Evolutionary conservation across 1,140 invertebrate species (phyloP), one percentile per base, ranked within the genome.

Genomic region (Laupala kohalensis): DNA sequence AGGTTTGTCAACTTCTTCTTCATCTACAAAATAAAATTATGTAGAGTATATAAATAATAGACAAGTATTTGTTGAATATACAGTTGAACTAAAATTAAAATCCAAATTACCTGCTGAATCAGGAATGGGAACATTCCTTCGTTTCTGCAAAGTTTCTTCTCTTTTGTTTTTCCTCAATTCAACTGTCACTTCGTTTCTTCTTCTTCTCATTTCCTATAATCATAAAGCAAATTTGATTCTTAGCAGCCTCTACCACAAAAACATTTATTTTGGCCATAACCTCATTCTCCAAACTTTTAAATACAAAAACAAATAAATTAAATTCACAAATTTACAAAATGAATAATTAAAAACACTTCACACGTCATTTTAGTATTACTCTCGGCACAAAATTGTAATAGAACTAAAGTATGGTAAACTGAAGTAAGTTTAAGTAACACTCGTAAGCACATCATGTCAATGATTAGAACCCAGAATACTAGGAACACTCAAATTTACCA

Each of bases 91-190:
- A 37, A 3, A 64, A 4, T 4, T 64, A 64, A 64, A 12, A 62
- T 9, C 5, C 0, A 64, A 73, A 69, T 76, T 78, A 86, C 92
- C 92, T 80, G 90, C 91, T 6, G 89, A 91, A 78, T 93, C 91
- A 76, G 86, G 84, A 74, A 88, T 84, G 72, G 92, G 92, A 70
- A 98, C 94, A 86, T 99, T 99, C 78, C 97, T 86, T 78, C 95
- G 87, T 83, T 99, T 99, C 74, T 94, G 89, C 75, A 98, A 83
- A 25, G 94, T 96, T 83, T 98, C 96, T 79, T 99, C 96, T 74
- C 96, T 88, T 86, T 98, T 98, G 79, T 95, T 95, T 86, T 98
- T 98, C 74, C 97, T 86, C 69, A 99, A 83, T 81, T 98, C 95
- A 6, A 98, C 92, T 72, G 94, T 96, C 30, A 95, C 92, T 86